Evolutionary conservation across 1,140 invertebrate genomes (phyloP).

Genomic region (Lysiphlebus fabarum): DNA sequence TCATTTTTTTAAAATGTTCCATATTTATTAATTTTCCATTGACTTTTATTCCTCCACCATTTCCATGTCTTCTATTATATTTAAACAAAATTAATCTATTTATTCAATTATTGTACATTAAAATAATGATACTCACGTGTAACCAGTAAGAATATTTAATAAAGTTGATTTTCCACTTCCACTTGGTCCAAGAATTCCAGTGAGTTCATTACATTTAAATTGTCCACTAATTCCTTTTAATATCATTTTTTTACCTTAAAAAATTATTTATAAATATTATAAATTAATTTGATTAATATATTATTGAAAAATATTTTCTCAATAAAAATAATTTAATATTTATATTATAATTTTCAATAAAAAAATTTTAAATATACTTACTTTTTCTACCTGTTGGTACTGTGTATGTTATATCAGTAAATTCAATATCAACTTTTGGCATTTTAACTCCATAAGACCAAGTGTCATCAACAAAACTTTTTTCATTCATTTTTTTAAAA

Average conservation of each 20-base stretch:
- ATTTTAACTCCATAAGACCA: slow-evolving; percentile 16
- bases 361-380: too few species aligned
- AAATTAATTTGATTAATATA: not conserved
- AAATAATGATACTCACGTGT: slow-evolving; percentile 62
- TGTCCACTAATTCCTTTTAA: slow-evolving; percentile 68
- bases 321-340: too few species aligned
- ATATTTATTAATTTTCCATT: slow-evolving; percentile 75
- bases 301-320: too few species aligned
- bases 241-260: slow-evolving; percentile 69
- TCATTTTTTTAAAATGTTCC: slow-evolving; percentile 77
- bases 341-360: too few species aligned
- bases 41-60: slow-evolving; percentile 65
- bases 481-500: too few species aligned
- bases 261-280: not conserved
- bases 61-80: slow-evolving; percentile 55
- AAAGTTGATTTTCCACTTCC: slow-evolving; percentile 89
- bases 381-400: slow-evolving; percentile 64
- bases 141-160: slow-evolving; percentile 80
- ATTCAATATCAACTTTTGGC: slow-evolving; percentile 68
- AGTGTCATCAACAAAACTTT: too few species aligned
- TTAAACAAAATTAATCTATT: not conserved
- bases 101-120: too few species aligned
- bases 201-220: slow-evolving; percentile 73
- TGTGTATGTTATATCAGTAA: slow-evolving; percentile 68
- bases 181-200: slow-evolving; percentile 82